Percentiles rank a stretch among this genome's conserved stretches.
Conservation (phyloP, 1,140 invertebrate genomes). For the Zophobas atratus region DNA sequence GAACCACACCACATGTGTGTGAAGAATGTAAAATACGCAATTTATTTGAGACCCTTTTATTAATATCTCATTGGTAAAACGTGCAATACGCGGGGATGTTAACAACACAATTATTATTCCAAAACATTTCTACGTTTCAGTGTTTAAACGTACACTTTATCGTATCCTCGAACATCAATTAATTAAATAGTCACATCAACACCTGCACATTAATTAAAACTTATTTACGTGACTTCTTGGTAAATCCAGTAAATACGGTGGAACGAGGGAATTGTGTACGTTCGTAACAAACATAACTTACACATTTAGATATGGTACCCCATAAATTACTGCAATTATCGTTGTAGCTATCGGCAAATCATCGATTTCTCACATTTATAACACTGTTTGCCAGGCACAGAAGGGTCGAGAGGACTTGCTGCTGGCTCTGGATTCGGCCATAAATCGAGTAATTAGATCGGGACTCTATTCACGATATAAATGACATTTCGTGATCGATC, state of each 20-base stretch:
- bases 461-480: conserved; percentile 23
- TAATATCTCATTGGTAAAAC: conserved; percentile 20
- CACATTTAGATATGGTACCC: conserved; percentile 33
- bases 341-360: conserved; percentile 39
- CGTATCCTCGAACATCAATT: conserved; percentile 26
- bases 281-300: conserved; percentile 13
- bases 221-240: conserved; percentile 43
- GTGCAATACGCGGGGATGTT: conserved; percentile 8
- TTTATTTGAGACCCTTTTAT: conserved; percentile 26
- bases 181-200: conserved; percentile 36
- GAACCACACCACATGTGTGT: conserved; percentile 16
- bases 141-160: conserved; percentile 32
- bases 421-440: conserved; percentile 21
- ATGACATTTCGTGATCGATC: conserved; percentile 33
- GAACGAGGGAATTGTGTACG: neutral
- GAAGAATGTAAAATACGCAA: conserved; percentile 36
- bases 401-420: conserved; percentile 28
- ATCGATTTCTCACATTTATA: conserved; percentile 42
- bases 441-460: conserved; percentile 38
- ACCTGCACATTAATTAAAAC: conserved; percentile 41
- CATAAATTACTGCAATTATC: conserved; percentile 40
- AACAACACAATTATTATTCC: conserved; percentile 25
- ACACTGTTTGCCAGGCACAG: conserved; percentile 32
- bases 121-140: conserved; percentile 26
- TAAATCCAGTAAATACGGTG: conserved; percentile 18